phyloP scores from a whole-genome alignment of 2,888 invertebrate genomes.

The Pammene fasciana region DNA sequence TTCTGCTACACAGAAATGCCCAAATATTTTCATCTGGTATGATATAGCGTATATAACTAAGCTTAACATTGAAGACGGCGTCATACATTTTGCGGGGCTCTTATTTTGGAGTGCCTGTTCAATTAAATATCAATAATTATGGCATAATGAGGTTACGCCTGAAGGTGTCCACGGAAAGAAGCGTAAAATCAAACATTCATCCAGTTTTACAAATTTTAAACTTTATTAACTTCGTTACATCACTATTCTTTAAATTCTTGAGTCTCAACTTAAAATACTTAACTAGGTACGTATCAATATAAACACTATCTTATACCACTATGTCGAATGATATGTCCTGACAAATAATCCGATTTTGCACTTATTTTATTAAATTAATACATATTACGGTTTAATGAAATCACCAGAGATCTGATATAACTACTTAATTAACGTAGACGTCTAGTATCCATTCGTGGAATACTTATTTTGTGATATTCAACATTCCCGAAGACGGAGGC shows the following conservation, averaged over 20 bases:
- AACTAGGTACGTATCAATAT: slow-evolving; percentile 79
- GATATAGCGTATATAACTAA: too few species aligned
- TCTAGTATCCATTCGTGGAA: slow-evolving; percentile 71
- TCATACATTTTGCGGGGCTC: too few species aligned
- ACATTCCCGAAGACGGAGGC: slow-evolving; percentile 75
- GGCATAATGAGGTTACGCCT: background rate
- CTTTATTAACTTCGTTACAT: slow-evolving; percentile 79
- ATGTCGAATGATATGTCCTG: slow-evolving; percentile 76
- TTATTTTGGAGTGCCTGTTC: too few species aligned
- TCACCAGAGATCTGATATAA: slow-evolving; percentile 76
- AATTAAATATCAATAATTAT: too few species aligned
- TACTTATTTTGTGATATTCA: slow-evolving; percentile 72
- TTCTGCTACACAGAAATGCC: too few species aligned
- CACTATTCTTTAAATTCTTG: slow-evolving; percentile 79
- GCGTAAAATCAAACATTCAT: slow-evolving; percentile 53
- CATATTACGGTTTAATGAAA: slow-evolving; percentile 73
- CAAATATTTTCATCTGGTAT: too few species aligned
- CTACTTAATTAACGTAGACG: slow-evolving; percentile 68
- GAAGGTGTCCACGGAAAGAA: background rate
- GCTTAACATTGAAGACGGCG: too few species aligned
- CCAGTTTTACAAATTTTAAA: slow-evolving; percentile 61
- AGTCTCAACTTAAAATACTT: slow-evolving; percentile 79
- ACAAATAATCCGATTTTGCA: slow-evolving; percentile 67
- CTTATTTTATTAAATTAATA: slow-evolving; percentile 71
- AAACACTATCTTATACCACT: slow-evolving; percentile 77